Conservation (phyloP, 2,113 vertebrate genomes). For the Sander vitreus region DNA sequence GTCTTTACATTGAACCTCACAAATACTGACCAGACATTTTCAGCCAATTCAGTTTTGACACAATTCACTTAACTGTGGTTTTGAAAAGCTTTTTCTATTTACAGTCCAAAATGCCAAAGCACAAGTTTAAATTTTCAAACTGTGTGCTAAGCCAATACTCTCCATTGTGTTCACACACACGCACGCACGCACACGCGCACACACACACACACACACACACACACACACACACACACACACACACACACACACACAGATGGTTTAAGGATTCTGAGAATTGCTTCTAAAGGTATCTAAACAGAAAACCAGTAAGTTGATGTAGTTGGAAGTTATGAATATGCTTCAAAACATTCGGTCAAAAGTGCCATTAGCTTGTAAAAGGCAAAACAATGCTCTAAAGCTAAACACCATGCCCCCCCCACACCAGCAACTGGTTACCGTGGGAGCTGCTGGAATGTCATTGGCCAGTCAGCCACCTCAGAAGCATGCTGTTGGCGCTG, state of each 20-base stretch:
- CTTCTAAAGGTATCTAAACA: neutral
- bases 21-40: constrained; percentile 61
- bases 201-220: neutral
- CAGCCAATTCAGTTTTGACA: constrained; percentile 56
- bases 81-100: constrained; percentile 16
- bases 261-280: neutral
- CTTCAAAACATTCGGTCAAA: constrained; percentile 58
- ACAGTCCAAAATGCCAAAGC: constrained; percentile 19
- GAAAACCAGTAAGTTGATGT: constrained; percentile 15
- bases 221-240: neutral
- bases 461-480: constrained; percentile 76
- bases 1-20: constrained; percentile 60
- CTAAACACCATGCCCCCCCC: neutral
- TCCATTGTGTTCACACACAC: neutral
- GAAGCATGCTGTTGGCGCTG: constrained; percentile 76
- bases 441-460: constrained; percentile 83
- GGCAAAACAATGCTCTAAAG: constrained; percentile 51
- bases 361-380: constrained; percentile 36
- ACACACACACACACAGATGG: neutral
- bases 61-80: constrained; percentile 50
- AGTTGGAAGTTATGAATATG: constrained; percentile 35
- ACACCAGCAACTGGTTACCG: constrained; percentile 65
- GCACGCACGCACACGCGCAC: neutral
- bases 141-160: neutral
- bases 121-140: constrained; percentile 7